phyloP scores from a whole-genome alignment of 2,888 invertebrate genomes.

The Digitonthophagus gazella region DNA sequence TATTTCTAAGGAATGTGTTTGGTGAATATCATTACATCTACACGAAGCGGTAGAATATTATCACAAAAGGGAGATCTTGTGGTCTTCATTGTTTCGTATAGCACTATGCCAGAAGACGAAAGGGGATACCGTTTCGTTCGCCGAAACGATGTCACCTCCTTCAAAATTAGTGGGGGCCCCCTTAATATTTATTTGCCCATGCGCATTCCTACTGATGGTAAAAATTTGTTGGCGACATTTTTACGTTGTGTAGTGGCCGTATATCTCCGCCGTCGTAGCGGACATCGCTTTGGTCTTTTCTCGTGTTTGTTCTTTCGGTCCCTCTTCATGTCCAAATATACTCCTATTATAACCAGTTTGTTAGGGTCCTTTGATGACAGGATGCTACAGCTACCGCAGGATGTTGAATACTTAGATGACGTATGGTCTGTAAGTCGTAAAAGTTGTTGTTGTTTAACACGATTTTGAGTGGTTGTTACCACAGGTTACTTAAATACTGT shows the following conservation, averaged over 20 bases:
- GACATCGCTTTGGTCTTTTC: not conserved
- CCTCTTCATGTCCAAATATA: not conserved
- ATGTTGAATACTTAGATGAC: not conserved
- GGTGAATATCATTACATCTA: not conserved
- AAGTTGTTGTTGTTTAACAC: not conserved
- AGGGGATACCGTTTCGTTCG: constrained; percentile 26
- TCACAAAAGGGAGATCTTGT: constrained; percentile 25
- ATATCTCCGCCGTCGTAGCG: not conserved
- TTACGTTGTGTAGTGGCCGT: constrained; percentile 1
- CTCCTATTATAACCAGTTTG: not conserved
- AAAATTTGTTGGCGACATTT: constrained; percentile 34
- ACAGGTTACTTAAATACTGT: no score
- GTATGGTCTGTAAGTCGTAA: no score
- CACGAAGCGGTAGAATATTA: constrained; percentile 11
- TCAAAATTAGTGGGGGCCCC: constrained; percentile 29
- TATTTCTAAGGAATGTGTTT: not conserved
- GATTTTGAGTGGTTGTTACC: no score
- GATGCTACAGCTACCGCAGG: not conserved
- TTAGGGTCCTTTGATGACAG: not conserved
- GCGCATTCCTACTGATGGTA: constrained; percentile 32
- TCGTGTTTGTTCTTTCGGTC: not conserved
- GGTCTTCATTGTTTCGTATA: constrained; percentile 25
- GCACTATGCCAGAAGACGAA: not conserved
- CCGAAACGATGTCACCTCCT: constrained; percentile 35
- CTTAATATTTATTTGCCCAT: constrained; percentile 28